These are phyloP conservation scores for Percina caprodes DNA, from an alignment of 2,113 vertebrate species.

Conservation along the genomic window DNA sequence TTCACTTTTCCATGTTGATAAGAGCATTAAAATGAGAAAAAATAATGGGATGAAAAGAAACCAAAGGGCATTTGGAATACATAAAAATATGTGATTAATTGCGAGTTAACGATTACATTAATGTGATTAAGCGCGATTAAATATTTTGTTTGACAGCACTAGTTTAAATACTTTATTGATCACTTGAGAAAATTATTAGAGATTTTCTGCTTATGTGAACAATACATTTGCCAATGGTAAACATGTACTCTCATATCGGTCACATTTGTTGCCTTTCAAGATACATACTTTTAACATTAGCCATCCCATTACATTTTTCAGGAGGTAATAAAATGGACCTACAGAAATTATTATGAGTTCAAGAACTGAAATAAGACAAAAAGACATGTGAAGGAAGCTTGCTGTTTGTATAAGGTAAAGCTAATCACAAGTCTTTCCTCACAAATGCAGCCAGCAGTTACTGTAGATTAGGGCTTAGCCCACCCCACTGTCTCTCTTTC, in stretches of 20 bases:
- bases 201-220: not conserved
- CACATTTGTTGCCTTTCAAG: constrained; percentile 12
- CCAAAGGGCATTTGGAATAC: no score
- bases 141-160: no score
- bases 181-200: not conserved
- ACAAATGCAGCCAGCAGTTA: constrained; percentile 58
- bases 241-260: not conserved
- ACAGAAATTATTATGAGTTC: constrained; percentile 40
- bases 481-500: constrained; percentile 9
- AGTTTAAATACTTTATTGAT: not conserved
- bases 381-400: constrained; percentile 45
- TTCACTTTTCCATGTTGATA: no score
- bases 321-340: constrained; percentile 13
- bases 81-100: no score
- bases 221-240: not conserved
- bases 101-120: no score
- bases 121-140: no score
- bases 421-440: constrained; percentile 42
- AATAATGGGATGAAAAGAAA: no score
- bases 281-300: constrained; percentile 28
- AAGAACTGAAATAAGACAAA: constrained; percentile 60
- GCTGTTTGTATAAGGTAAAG: constrained; percentile 44
- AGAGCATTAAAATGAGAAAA: no score
- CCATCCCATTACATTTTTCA: constrained; percentile 27
- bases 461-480: constrained; percentile 31